These are phyloP conservation scores for Mycteria americana DNA, from an alignment of 2,797 vertebrate species.

Conservation along the genomic window DNA sequence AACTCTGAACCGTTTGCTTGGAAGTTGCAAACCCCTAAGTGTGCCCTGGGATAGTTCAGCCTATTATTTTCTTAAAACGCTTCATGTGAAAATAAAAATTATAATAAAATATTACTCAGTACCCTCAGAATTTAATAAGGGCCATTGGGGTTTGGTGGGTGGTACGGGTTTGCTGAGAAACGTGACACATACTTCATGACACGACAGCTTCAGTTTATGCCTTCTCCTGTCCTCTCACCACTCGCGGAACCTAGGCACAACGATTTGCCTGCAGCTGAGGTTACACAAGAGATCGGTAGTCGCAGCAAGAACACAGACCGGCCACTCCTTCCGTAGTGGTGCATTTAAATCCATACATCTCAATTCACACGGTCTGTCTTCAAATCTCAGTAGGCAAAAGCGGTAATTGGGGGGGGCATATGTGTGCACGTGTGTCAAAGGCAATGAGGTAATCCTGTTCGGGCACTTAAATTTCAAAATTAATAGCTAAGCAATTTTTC, in stretches of 20 bases:
- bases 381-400: not conserved
- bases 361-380: rapidly evolving
- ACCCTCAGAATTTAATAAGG: too few relatives aligned
- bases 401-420: too few relatives aligned
- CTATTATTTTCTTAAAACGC: not conserved
- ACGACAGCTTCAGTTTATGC: too few relatives aligned
- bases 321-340: not conserved
- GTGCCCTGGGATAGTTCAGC: not conserved
- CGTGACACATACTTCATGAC: not conserved
- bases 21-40: not conserved
- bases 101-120: too few relatives aligned
- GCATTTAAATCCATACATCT: not conserved
- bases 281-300: not conserved
- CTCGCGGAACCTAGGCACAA: not conserved
- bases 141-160: too few relatives aligned
- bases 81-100: not conserved
- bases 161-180: not conserved
- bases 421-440: rapidly evolving
- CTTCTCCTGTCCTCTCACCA: not conserved
- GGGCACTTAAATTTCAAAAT: not conserved
- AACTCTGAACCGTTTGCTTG: not conserved
- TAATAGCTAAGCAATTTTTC: not conserved
- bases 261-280: too few relatives aligned
- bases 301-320: rapidly evolving
- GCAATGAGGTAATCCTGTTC: not conserved